Evolutionary conservation across 2,888 invertebrate species (phyloP).

Genomic region (Sceliomorpha sp.): DNA sequence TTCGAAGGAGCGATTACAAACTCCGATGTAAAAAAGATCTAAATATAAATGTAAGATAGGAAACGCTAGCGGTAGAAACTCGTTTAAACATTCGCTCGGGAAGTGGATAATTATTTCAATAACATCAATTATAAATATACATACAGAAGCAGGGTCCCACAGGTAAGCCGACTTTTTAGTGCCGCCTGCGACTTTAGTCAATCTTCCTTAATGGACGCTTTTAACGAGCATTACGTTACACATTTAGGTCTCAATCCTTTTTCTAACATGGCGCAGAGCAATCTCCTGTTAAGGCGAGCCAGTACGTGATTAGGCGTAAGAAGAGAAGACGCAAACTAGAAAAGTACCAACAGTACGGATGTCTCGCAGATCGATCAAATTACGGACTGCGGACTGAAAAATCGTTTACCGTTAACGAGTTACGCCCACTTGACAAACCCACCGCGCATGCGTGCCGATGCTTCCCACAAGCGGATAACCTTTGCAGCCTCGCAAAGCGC

Average conservation of each 20-base stretch:
- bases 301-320: no score
- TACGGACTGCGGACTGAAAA: no score
- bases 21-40: no score
- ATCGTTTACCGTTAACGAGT: no score
- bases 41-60: conserved; percentile 15
- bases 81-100: conserved; percentile 27
- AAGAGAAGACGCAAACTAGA: no score
- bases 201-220: conserved; percentile 26
- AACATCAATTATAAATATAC: conserved; percentile 44
- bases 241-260: conserved; percentile 17
- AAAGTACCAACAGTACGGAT: conserved; percentile 12
- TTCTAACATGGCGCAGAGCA: conserved; percentile 3
- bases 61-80: conserved; percentile 21
- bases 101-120: conserved; percentile 32
- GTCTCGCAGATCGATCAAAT: conserved; percentile 7
- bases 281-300: no score
- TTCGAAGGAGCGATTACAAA: no score
- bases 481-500: no score
- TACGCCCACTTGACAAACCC: no score
- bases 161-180: conserved; percentile 18
- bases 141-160: conserved; percentile 26
- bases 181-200: conserved; percentile 15
- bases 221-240: conserved; percentile 22
- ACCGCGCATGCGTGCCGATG: no score
- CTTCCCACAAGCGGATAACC: no score